Evolutionary conservation across 2,113 vertebrate species (phyloP).

Genomic region (Ptilorrhoa leucosticta): DNA sequence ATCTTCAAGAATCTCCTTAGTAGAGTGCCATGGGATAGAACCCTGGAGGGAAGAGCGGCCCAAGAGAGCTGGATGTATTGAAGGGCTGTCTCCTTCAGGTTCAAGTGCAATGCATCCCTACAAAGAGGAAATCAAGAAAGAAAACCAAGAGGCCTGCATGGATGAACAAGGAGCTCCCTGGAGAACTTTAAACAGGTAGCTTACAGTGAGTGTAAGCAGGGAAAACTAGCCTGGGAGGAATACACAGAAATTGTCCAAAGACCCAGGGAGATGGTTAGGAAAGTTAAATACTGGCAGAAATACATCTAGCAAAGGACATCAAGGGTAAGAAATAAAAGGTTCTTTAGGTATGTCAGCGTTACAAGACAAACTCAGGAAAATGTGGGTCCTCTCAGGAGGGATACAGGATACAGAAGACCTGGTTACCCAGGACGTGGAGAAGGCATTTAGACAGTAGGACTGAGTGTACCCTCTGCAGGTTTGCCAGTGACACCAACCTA

Average conservation of each 20-base stretch:
- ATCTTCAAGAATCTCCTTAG: background rate
- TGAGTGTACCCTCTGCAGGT: background rate
- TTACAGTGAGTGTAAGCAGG: background rate
- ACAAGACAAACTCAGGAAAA: background rate
- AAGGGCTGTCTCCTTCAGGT: background rate
- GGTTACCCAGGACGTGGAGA: background rate
- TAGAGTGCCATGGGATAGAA: background rate
- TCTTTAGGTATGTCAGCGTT: background rate
- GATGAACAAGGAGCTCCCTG: background rate
- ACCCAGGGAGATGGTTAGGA: background rate
- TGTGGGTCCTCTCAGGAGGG: background rate
- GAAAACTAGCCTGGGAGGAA: background rate
- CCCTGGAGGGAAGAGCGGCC: rapidly evolving
- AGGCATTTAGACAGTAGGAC: background rate
- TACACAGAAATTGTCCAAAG: background rate
- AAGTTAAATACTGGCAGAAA: background rate
- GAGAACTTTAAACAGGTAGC: background rate
- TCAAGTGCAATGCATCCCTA: background rate
- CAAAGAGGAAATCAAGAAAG: background rate
- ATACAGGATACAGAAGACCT: background rate
- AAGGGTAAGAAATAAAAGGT: background rate
- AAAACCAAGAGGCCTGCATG: background rate
- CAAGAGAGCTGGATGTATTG: background rate
- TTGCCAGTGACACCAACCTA: background rate
- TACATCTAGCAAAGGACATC: background rate